phyloP scores from a whole-genome alignment of 2,797 vertebrate species.

The Valencia hispanica region DNA sequence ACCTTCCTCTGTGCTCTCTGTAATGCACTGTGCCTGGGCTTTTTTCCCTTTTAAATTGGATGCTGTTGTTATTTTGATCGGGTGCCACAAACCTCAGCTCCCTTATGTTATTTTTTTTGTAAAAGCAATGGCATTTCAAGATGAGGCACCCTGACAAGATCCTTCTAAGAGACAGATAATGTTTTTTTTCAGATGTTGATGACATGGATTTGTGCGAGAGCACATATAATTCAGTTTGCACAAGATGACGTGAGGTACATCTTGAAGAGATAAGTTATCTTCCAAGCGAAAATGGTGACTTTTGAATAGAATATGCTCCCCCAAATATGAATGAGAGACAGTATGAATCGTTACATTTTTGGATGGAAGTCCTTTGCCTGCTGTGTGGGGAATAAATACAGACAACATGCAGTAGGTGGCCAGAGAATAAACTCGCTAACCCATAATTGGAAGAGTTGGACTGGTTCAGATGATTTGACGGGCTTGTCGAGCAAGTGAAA shows the following conservation, averaged over 20 bases:
- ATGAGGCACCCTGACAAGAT: conserved; percentile 26
- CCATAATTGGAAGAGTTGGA: conserved; percentile 26
- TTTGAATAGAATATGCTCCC: conserved; percentile 22
- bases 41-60: conserved; percentile 7
- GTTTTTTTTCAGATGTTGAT: conserved; percentile 24
- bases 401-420: conserved; percentile 20
- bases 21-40: background rate
- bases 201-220: conserved; percentile 18
- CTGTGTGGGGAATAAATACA: background rate
- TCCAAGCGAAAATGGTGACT: conserved; percentile 16
- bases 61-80: conserved; percentile 19
- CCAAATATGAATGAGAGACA: conserved; percentile 30
- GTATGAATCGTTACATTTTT: conserved; percentile 33
- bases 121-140: conserved; percentile 34
- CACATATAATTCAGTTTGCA: conserved; percentile 34
- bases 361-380: conserved; percentile 23
- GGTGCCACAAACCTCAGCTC: conserved; percentile 36
- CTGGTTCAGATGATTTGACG: conserved; percentile 18
- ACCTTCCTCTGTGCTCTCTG: conserved; percentile 3
- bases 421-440: conserved; percentile 37
- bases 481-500: conserved; percentile 28
- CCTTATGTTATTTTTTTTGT: background rate
- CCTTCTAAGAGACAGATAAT: conserved; percentile 22
- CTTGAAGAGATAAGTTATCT: conserved; percentile 29
- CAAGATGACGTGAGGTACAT: conserved; percentile 28